phyloP scores from a whole-genome alignment of 1,140 invertebrate species.

The Chelonus insularis region DNA sequence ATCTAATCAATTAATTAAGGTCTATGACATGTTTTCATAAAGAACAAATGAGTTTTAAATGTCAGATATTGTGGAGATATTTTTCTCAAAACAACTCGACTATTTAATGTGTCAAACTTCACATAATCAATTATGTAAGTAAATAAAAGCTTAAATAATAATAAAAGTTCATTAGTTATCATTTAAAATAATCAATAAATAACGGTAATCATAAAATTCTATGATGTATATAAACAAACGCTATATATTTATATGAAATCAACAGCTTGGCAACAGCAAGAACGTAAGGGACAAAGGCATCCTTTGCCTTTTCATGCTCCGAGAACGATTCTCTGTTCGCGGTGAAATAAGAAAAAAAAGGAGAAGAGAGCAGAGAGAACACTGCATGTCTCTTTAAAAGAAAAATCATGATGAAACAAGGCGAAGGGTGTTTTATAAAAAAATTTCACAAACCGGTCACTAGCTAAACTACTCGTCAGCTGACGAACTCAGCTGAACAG shows the following conservation, averaged over 20 bases:
- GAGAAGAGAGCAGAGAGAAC: background rate
- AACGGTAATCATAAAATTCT: too few relatives aligned
- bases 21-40: too few relatives aligned
- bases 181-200: too few relatives aligned
- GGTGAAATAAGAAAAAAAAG: background rate
- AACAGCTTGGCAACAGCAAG: constrained; percentile 2
- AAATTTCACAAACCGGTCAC: constrained; percentile 36
- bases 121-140: too few relatives aligned
- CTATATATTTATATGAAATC: background rate
- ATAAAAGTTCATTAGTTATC: too few relatives aligned
- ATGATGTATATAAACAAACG: background rate
- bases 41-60: too few relatives aligned
- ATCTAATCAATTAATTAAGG: too few relatives aligned
- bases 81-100: too few relatives aligned
- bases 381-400: background rate
- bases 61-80: too few relatives aligned
- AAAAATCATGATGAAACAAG: background rate
- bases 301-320: background rate
- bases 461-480: constrained; percentile 39
- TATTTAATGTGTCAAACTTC: too few relatives aligned
- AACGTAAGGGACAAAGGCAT: background rate
- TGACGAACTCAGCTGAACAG: constrained; percentile 48
- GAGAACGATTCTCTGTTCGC: background rate
- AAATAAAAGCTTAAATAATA: too few relatives aligned
- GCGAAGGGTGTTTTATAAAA: constrained; percentile 8